These are phyloP conservation scores for Agrotis exclamationis DNA, from an alignment of 2,888 invertebrate genomes.

Conservation along the genomic window DNA sequence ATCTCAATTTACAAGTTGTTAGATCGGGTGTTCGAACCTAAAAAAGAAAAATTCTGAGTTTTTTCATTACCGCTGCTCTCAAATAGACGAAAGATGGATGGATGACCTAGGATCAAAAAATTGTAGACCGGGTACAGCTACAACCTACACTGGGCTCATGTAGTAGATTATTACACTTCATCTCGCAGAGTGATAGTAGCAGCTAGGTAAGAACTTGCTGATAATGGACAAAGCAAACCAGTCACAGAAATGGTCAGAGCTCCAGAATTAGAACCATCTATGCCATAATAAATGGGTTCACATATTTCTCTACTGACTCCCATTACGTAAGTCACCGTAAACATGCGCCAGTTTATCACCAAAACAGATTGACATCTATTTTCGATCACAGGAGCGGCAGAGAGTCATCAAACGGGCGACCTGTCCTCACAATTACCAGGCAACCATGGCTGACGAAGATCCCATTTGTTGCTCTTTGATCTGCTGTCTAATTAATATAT, in stretches of 20 bases:
- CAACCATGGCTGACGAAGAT: slow-evolving; percentile 76
- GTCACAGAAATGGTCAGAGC: neutral
- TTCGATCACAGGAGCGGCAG: slow-evolving; percentile 57
- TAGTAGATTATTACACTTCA: neutral
- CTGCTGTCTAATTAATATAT: slow-evolving; percentile 81
- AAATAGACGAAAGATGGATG: no score
- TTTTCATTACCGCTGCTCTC: no score
- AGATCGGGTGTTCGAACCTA: no score
- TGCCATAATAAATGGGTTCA: slow-evolving; percentile 31
- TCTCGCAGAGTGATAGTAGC: neutral
- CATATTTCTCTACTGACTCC: slow-evolving; percentile 38
- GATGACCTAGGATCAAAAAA: no score
- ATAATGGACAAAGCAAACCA: neutral
- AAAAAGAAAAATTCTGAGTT: no score
- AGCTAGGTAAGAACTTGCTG: neutral
- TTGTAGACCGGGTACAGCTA: no score
- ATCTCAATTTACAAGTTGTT: neutral
- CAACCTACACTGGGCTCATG: neutral
- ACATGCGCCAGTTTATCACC: slow-evolving; percentile 47
- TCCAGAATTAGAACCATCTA: slow-evolving; percentile 16
- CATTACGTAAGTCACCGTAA: slow-evolving; percentile 41
- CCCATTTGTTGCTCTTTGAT: slow-evolving; percentile 80
- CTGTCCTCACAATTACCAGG: slow-evolving; percentile 80
- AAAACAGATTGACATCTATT: slow-evolving; percentile 62
- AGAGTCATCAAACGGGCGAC: slow-evolving; percentile 66